Evolutionary conservation across 2,113 vertebrate genomes (phyloP).

Genomic region (Phalacrocorax brasilianus): DNA sequence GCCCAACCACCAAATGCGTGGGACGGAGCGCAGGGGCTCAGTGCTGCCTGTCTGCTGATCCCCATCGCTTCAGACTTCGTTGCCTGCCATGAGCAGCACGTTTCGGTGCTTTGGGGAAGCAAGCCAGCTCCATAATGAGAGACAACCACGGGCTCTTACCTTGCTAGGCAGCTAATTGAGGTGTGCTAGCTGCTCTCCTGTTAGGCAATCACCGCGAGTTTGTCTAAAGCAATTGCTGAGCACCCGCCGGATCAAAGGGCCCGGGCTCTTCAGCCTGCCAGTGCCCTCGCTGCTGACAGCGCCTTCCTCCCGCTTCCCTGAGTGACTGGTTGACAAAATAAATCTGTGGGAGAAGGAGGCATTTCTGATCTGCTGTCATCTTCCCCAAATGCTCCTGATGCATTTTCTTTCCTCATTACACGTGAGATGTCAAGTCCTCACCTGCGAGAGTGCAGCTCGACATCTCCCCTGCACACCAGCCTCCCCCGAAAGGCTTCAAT

Average conservation of each 20-base stretch:
- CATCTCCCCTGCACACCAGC: not conserved
- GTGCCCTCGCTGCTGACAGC: not conserved
- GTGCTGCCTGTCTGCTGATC: not conserved
- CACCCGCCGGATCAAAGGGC: constrained; percentile 50
- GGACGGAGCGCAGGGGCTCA: not conserved
- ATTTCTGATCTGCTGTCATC: constrained; percentile 69
- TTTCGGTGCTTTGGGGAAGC: not conserved
- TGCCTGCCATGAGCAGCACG: rapidly evolving
- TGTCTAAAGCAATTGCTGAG: constrained; percentile 22
- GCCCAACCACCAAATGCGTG: rapidly evolving
- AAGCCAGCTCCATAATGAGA: not conserved
- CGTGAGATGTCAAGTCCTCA: constrained; percentile 33
- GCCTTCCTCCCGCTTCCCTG: constrained; percentile 11
- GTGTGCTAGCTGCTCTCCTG: not conserved
- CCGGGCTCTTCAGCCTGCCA: not conserved
- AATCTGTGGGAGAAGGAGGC: constrained; percentile 61
- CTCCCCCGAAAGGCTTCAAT: not conserved
- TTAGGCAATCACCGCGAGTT: not conserved
- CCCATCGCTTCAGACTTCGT: rapidly evolving
- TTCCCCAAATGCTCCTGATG: constrained; percentile 61
- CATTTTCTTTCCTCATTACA: constrained; percentile 69
- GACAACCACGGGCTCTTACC: not conserved
- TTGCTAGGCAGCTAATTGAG: constrained; percentile 8
- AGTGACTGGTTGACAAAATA: constrained; percentile 66
- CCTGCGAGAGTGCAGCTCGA: not conserved